Evolutionary conservation across 2,888 invertebrate species (phyloP), one percentile per base, ranked within the genome.

Genomic region (Netelia inedita): DNA sequence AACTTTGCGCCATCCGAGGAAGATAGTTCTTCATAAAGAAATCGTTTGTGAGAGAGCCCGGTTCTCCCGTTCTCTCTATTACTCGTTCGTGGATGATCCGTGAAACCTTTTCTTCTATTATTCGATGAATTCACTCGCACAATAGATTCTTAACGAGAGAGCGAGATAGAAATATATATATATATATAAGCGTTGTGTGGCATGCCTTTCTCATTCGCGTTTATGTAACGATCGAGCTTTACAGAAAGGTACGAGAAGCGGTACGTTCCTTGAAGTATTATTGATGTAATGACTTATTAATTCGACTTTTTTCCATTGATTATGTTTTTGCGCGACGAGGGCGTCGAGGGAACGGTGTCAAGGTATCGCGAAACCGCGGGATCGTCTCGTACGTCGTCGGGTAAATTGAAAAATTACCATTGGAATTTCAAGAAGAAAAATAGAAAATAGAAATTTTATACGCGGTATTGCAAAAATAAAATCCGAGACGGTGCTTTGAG

Each of bases 131-230:
- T 71, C 55, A 57, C 23, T 16, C 61, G 72, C 46, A 84, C 84
- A 81, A 84, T 84, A 43, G 76, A 55, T 73, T 63, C 84, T 73
- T 84, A 81, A 84, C 73, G 84, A 84, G 78, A 59, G 46, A 43
- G 16, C 46, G 55, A 50, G 46, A 16, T 71, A 46, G 78, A 79
- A n/a, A 50, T 50, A 50, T 46, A 46, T 46, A 59, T 46, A 59
- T 19, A 53, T 61, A 78, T 53, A 19, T 28, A 28, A 28, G 28
- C 2, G 11, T 14, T 3, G 46, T 11, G 9, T 14, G 46, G 14
- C 5, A 59, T 41, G 59, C 76, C 76, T 76, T 76, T 68, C 59
- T 46, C 66, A 46, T 46, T 14, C 46, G 28, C 28, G 28, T 28
- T 28, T 28, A 61, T 71, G 53, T 50, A 46, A 69, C 68, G 73